These are phyloP conservation scores for Diarsia dahlii DNA, from an alignment of 2,888 invertebrate species.

Conservation along the genomic window DNA sequence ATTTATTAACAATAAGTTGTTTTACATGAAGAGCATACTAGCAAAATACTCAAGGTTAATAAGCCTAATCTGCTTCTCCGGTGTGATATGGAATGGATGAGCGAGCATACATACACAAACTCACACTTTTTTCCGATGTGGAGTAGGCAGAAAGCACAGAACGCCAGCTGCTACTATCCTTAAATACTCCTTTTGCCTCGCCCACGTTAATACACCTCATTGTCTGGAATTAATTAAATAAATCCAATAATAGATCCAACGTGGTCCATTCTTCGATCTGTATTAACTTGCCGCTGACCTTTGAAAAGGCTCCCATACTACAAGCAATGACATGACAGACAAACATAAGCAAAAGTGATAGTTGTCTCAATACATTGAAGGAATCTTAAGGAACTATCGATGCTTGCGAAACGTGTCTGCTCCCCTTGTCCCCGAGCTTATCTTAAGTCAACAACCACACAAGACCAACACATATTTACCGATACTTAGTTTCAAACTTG, in stretches of 20 bases:
- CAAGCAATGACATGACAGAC: not conserved
- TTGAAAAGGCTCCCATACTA: not conserved
- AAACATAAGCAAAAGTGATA: not conserved
- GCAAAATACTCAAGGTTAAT: not conserved
- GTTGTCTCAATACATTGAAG: not conserved
- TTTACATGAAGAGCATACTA: not conserved
- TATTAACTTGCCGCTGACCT: not conserved
- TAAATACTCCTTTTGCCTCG: no score
- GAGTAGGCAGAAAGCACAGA: no score
- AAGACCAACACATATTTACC: slow-evolving; percentile 19
- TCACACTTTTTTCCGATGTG: no score
- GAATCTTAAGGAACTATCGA: not conserved
- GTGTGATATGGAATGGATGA: no score
- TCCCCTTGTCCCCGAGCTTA: not conserved
- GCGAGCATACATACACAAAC: no score
- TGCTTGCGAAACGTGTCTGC: not conserved
- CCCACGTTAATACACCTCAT: no score
- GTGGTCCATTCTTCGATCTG: not conserved
- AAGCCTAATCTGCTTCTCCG: not conserved
- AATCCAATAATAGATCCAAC: not conserved
- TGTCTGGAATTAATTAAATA: no score
- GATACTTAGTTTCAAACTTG: slow-evolving; percentile 11
- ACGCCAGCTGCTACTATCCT: no score
- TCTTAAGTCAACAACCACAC: slow-evolving; percentile 4
- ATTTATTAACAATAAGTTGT: not conserved